A percentile compares a stretch with the other conserved stretches of the same genome.
Conservation (phyloP, 1,140 invertebrate species). For the Choristoneura fumiferana region DNA sequence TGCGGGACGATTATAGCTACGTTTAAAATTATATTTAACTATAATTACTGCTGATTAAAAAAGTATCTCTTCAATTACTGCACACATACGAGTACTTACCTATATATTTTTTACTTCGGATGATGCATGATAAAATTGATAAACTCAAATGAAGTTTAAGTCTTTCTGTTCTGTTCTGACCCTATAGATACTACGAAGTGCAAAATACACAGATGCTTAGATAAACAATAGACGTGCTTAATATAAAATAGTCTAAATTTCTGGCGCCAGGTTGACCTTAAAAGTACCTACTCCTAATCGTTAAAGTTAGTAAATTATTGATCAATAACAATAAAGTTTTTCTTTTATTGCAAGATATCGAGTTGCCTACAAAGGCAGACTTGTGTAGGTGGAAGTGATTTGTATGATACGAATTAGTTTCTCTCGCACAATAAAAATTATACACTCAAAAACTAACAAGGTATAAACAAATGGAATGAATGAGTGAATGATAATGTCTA, state of each 20-base stretch:
- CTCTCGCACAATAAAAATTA: not conserved
- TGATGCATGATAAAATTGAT: too few relatives aligned
- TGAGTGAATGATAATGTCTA: too few relatives aligned
- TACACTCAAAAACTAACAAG: not conserved
- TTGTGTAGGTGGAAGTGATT: constrained; percentile 9
- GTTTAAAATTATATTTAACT: too few relatives aligned
- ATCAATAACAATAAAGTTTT: constrained; percentile 27
- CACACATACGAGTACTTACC: too few relatives aligned
- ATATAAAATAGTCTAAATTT: constrained; percentile 31
- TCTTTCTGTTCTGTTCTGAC: too few relatives aligned
- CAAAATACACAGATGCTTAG: too few relatives aligned
- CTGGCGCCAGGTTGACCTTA: constrained; percentile 39
- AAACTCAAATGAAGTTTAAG: too few relatives aligned
- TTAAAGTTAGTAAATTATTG: constrained; percentile 30
- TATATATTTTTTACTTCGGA: too few relatives aligned
- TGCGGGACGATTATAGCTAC: too few relatives aligned
- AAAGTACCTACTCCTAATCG: constrained; percentile 28
- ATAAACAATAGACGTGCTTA: constrained; percentile 1
- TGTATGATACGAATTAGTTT: not conserved
- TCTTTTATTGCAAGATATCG: constrained; percentile 22
- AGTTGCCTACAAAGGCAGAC: not conserved
- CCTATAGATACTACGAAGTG: too few relatives aligned
- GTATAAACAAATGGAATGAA: not conserved
- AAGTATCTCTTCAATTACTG: too few relatives aligned
- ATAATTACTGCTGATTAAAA: too few relatives aligned